A percentile compares a stretch with the other conserved stretches of the same genome.
These are phyloP conservation scores for Therioaphis trifolii DNA, from an alignment of 2,888 invertebrate species.

Conservation along the genomic window DNA sequence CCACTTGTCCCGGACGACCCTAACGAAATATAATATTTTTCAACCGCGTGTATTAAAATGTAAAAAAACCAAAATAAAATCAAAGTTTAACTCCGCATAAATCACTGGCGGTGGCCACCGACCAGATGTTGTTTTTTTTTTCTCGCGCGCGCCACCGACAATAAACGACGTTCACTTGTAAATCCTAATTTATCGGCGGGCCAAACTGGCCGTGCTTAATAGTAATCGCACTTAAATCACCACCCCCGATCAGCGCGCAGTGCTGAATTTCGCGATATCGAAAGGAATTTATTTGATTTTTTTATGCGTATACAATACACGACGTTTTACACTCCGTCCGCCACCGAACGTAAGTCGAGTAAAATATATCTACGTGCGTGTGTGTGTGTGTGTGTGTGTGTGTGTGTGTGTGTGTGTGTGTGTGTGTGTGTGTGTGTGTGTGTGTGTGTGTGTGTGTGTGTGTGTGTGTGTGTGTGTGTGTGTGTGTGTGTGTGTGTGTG, in stretches of 20 bases:
- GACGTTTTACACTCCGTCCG: conserved; percentile 2
- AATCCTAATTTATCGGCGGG: conserved; percentile 50
- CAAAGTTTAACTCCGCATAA: conserved; percentile 23
- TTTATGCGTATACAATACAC: neutral
- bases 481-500: no score
- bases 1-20: conserved; percentile 31
- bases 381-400: no score
- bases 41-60: conserved; percentile 32
- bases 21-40: conserved; percentile 2
- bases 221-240: conserved; percentile 31
- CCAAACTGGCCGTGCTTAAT: neutral
- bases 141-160: neutral
- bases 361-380: no score
- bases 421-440: no score
- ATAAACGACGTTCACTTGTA: conserved; percentile 39
- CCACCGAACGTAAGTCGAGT: neutral
- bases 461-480: no score
- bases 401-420: no score
- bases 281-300: neutral
- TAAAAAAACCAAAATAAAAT: conserved; percentile 18
- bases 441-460: no score
- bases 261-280: neutral
- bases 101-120: conserved; percentile 7
- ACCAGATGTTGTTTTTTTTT: conserved; percentile 42
- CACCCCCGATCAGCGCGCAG: neutral